phyloP scores from a whole-genome alignment of 2,888 invertebrate genomes.

The Amphimallon solstitiale region DNA sequence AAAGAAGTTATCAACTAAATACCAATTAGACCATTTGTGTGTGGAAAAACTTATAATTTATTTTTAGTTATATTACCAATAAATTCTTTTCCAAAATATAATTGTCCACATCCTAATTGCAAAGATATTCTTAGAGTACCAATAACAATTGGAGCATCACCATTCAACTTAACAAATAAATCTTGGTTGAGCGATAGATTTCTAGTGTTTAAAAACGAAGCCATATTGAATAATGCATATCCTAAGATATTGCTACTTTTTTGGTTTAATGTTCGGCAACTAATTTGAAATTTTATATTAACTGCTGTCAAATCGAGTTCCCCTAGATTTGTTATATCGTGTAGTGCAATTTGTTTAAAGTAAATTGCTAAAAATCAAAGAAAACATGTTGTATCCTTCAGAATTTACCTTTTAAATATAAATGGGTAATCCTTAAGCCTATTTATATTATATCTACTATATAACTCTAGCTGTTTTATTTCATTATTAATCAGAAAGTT shows the following conservation, averaged over 20 bases:
- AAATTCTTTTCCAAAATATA: slow-evolving; percentile 66
- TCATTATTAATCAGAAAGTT: no score
- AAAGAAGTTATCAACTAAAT: no score
- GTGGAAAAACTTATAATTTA: not conserved
- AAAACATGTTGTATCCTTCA: no score
- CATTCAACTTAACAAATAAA: slow-evolving; percentile 59
- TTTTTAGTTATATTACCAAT: slow-evolving; percentile 55
- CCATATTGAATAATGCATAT: slow-evolving; percentile 60
- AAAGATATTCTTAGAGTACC: slow-evolving; percentile 63
- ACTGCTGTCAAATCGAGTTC: slow-evolving; percentile 54
- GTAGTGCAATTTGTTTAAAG: slow-evolving; percentile 63
- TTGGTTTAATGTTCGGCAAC: slow-evolving; percentile 62
- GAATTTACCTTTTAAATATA: no score
- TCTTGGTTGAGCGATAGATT: slow-evolving; percentile 60
- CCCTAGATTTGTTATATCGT: slow-evolving; percentile 59
- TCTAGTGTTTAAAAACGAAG: slow-evolving; percentile 56
- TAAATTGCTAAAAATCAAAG: slow-evolving; percentile 58
- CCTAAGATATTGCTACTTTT: slow-evolving; percentile 63
- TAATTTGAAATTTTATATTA: slow-evolving; percentile 62
- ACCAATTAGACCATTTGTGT: not conserved
- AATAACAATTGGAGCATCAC: slow-evolving; percentile 60
- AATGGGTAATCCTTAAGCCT: not conserved
- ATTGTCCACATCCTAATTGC: slow-evolving; percentile 64
- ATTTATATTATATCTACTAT: not conserved
- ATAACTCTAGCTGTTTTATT: not conserved